phyloP scores from a whole-genome alignment of 35 echinoderm and acorn worm genomes.

The Lytechinus variegatus region DNA sequence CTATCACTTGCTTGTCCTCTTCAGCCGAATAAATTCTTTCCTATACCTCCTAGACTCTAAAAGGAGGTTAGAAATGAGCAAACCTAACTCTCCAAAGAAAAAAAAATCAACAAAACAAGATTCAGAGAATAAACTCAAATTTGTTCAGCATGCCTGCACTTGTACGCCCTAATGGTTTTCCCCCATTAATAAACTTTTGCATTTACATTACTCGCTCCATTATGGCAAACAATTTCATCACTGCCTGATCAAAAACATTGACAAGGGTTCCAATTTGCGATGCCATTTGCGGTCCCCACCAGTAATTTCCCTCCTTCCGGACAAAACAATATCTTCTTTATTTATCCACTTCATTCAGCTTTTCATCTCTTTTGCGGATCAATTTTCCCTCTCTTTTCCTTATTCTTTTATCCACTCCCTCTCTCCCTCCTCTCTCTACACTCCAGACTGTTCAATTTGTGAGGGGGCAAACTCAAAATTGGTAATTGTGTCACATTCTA shows the following conservation, averaged over 20 bases:
- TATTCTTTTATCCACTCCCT: neutral
- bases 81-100: neutral
- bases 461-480: slow-evolving; percentile 26
- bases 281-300: slow-evolving; percentile 45
- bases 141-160: slow-evolving; percentile 41
- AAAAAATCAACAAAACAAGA: neutral
- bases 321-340: slow-evolving; percentile 32
- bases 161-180: slow-evolving; percentile 42
- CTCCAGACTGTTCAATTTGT: slow-evolving; percentile 31
- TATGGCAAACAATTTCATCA: slow-evolving; percentile 45
- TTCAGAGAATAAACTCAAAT: slow-evolving; percentile 30
- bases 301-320: slow-evolving; percentile 40
- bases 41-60: neutral
- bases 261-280: slow-evolving; percentile 43
- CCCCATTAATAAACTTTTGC: slow-evolving; percentile 47
- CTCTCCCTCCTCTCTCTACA: neutral
- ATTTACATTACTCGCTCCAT: slow-evolving; percentile 37
- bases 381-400: neutral
- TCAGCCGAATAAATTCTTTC: neutral
- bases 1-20: neutral
- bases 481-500: slow-evolving; percentile 42
- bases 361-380: slow-evolving; percentile 22
- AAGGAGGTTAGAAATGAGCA: neutral
- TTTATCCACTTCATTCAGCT: slow-evolving; percentile 45
- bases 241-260: slow-evolving; percentile 42